Evolutionary conservation across 2,888 invertebrate genomes (phyloP), one percentile per base, ranked within the genome.

Genomic region (Koerneria pararmatus): DNA sequence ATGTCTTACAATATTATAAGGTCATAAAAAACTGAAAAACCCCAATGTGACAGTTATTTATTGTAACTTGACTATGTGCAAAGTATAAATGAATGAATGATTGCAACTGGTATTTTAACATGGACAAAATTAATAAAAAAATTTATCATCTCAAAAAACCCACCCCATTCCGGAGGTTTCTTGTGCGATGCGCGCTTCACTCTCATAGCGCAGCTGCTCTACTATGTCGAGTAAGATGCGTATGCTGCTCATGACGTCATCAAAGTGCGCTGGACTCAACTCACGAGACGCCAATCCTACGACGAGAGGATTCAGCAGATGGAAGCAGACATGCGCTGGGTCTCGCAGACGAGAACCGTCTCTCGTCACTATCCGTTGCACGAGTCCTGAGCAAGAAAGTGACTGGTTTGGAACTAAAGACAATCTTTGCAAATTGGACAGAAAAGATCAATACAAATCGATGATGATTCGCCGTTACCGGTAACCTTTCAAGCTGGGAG

Each of bases 201-300:
- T 71, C 35, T 81, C 79, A 60, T 80, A 81, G 27, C 81, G 68
- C 24, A 80, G 69, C 66, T 82, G 82, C 64, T 81, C 81, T 24
- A 80, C 74, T 35, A 81, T 73, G 66, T 81, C 81, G 41, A 81
- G 68, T 8, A 81, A 73, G 51, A 82, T 79, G 24, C 81, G 65
- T 19, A 78, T 73, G 15, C 74, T 74, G 58, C 75, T 75, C 71
- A 81, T 73, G 31, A 82, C 77, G 59, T 82, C 81, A 63, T 81
- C 82, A 60, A 81, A 81, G 62, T 81, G 81, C 22, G 81, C 75
- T 29, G 80, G 75, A 24, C 54, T 56, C 24, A 64, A 46, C 34
- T 64, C 64, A 3, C 64, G 64, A 41, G 64, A 64, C 11, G 64
- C 64, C 27, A 64, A 46, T 3, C 64, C 64, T 29, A 76, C 70